phyloP scores from a whole-genome alignment of 2,797 vertebrate genomes.

The Psittacula echo region DNA sequence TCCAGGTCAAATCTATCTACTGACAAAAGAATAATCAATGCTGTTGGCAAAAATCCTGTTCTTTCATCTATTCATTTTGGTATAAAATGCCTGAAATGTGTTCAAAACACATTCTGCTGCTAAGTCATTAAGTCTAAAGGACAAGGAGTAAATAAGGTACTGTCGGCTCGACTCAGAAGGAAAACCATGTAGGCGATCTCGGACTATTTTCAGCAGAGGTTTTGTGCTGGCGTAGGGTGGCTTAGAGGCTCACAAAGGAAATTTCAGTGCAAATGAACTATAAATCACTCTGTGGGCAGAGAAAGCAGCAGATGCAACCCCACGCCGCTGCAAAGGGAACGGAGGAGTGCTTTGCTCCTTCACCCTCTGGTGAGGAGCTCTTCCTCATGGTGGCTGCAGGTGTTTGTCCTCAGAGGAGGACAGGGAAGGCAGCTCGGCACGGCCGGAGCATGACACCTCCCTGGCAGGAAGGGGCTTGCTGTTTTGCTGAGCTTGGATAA shows the following conservation, averaged over 20 bases:
- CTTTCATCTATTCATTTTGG: neutral
- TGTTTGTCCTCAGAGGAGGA: neutral
- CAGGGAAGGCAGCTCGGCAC: neutral
- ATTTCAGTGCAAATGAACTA: neutral
- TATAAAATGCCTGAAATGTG: slow-evolving; percentile 4
- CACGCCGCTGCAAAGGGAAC: rapidly evolving
- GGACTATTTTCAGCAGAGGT: neutral
- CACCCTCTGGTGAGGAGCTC: neutral
- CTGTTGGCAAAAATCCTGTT: slow-evolving; percentile 27
- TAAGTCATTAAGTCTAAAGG: slow-evolving; percentile 26
- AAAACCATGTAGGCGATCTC: neutral
- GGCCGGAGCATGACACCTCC: rapidly evolving
- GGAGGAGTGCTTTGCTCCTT: neutral
- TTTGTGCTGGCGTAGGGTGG: neutral
- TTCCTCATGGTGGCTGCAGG: neutral
- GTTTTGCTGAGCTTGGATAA: slow-evolving; percentile 31
- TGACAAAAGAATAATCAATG: slow-evolving; percentile 40
- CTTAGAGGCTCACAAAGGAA: neutral
- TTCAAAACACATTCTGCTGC: neutral
- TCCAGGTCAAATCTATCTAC: neutral
- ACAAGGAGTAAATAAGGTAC: slow-evolving; percentile 38
- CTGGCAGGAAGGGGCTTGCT: neutral
- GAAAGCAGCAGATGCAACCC: neutral
- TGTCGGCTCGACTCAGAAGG: neutral
- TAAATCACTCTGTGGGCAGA: neutral